phyloP scores from a whole-genome alignment of 2,797 vertebrate species.

The Telmatherina bonti region DNA sequence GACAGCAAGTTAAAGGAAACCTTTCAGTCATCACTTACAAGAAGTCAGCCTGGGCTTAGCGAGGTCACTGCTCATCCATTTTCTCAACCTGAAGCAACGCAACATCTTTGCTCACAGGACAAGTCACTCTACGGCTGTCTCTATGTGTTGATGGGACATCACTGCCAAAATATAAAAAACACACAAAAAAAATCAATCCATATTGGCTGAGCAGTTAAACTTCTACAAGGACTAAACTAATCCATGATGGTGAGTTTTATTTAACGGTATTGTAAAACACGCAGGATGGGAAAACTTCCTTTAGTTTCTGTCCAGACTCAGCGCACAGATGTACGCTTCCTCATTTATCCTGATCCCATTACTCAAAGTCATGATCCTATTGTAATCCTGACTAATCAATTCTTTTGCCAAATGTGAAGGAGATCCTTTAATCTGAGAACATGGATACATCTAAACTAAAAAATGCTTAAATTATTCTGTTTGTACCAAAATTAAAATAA shows the following conservation, averaged over 20 bases:
- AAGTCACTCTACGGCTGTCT: conserved; percentile 48
- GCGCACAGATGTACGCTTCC: conserved; percentile 25
- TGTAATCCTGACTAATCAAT: conserved; percentile 46
- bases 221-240: conserved; percentile 13
- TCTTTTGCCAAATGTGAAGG: conserved; percentile 27
- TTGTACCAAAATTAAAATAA: not conserved
- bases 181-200: not conserved
- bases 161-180: not conserved
- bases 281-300: conserved; percentile 4
- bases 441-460: not conserved
- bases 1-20: conserved; percentile 46
- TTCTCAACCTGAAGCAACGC: conserved; percentile 31
- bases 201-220: conserved; percentile 41
- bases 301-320: not conserved
- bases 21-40: conserved; percentile 51
- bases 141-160: conserved; percentile 51
- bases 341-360: conserved; percentile 29
- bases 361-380: conserved; percentile 30
- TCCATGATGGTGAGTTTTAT: conserved; percentile 7
- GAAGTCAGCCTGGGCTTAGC: conserved; percentile 33
- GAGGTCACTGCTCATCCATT: conserved; percentile 47
- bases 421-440: conserved; percentile 12
- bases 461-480: not conserved
- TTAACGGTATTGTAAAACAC: not conserved
- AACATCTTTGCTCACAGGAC: conserved; percentile 31